These are phyloP conservation scores for Erinaceus europaeus DNA, from an alignment of 2,113 vertebrate species.

Conservation along the genomic window DNA sequence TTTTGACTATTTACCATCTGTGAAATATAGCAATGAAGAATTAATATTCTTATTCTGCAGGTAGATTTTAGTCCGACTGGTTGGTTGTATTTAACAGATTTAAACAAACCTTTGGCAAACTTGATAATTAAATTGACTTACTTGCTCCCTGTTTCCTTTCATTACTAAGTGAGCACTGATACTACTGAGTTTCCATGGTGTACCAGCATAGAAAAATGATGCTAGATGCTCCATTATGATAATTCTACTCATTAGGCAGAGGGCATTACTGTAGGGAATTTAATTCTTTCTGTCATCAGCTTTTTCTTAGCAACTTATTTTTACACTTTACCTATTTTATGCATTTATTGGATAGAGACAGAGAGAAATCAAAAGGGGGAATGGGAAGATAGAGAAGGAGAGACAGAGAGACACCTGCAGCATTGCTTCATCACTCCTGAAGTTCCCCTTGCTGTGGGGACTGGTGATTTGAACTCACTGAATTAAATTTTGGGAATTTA, in stretches of 20 bases:
- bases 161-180: not conserved
- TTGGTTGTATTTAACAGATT: slow-evolving; percentile 22
- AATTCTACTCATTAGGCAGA: not conserved
- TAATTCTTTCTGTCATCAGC: not conserved
- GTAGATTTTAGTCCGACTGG: not conserved
- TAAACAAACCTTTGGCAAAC: slow-evolving; percentile 32
- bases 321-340: too few species aligned
- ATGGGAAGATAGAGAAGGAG: too few species aligned
- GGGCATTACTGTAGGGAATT: not conserved
- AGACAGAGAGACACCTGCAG: too few species aligned
- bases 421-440: too few species aligned
- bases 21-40: slow-evolving; percentile 26
- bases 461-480: too few species aligned
- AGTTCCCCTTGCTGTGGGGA: too few species aligned
- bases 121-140: slow-evolving; percentile 37
- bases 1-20: not conserved
- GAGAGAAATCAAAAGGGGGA: too few species aligned
- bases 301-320: too few species aligned
- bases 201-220: not conserved
- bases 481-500: too few species aligned
- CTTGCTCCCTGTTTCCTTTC: slow-evolving; percentile 22
- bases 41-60: slow-evolving; percentile 14
- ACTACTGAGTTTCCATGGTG: not conserved
- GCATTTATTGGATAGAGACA: too few species aligned
- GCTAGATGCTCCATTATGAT: not conserved